Base-by-base conservation (phyloP, 2,888 invertebrate genomes). In the Drosophila mercatorum region DNA sequence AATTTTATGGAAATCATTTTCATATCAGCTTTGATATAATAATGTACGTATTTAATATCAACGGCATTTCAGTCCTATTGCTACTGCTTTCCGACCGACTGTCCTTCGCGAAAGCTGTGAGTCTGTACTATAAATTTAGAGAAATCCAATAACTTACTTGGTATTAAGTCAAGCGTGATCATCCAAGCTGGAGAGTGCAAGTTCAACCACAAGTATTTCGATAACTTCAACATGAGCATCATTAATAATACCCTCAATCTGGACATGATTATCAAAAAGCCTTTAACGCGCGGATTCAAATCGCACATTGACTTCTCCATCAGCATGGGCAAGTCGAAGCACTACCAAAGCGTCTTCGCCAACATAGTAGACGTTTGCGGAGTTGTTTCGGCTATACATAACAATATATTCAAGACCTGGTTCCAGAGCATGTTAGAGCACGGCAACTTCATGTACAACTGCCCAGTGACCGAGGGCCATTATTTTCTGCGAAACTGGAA, bases 371-470 rank as follows among this genome's bases (percentile, higher is more conserved):
- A 91, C 52, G 17, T 75, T 0, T 91, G 91, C 55, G 58, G 41
- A 8, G 57, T 84, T 40, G 68, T 84, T 2, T 64, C 76, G 4
- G 49, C 80, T 2, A 55, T 77, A 10, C 74, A 70, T 14, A 65
- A 38, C 17, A 80, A 74, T 22, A 58, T 91, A 5, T 84, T 89
- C 2, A 83, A 84, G 49, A 62, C 63, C 53, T 91, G 81, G 88
- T 81, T 78, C 31, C 68, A 73, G 2, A 83, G 80, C 63, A 57
- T 90, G 40, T 31, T 77, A 5, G 59, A 72, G 6, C 77, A 78
- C 49, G 69, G 90, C 2, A 91, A 91, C 51, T 83, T 90, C 34
- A 80, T 80, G 67, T 59, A 60, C 52, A 76, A 81, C 36, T 91
- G 91, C n/a, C 91, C 91, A 1, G 74, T 83, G 11, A 43, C 56